phyloP scores from a whole-genome alignment of 2,113 vertebrate species.

The Xiphophorus hellerii region DNA sequence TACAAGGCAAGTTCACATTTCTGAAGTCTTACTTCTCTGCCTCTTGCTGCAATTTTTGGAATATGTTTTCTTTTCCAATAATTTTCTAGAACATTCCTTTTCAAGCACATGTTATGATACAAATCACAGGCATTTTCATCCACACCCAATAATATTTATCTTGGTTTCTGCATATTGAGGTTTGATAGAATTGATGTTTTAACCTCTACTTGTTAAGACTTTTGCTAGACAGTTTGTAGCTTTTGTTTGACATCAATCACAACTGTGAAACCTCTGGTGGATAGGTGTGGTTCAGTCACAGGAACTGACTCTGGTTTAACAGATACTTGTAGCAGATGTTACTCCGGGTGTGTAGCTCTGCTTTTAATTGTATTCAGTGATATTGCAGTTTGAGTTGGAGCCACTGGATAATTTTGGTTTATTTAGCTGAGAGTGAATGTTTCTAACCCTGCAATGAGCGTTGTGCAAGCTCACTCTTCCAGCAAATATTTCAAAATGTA shows the following conservation, averaged over 20 bases:
- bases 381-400: neutral
- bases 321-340: neutral
- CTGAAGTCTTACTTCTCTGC: neutral
- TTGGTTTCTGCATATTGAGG: neutral
- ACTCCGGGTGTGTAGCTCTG: neutral
- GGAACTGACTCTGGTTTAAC: slow-evolving; percentile 10
- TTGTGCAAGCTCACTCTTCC: neutral
- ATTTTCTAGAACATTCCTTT: neutral
- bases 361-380: neutral
- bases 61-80: neutral
- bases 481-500: neutral
- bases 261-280: neutral
- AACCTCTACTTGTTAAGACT: neutral
- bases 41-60: neutral
- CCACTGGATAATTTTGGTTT: neutral
- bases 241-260: neutral
- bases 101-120: neutral
- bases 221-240: neutral
- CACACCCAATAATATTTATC: no score
- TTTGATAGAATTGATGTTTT: neutral
- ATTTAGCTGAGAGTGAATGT: neutral
- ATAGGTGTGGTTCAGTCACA: slow-evolving; percentile 1
- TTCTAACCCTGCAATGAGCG: neutral
- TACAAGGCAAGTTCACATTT: slow-evolving; percentile 55
- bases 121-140: neutral